phyloP scores from a whole-genome alignment of 1,140 invertebrate genomes.

The Papilio dardanus region DNA sequence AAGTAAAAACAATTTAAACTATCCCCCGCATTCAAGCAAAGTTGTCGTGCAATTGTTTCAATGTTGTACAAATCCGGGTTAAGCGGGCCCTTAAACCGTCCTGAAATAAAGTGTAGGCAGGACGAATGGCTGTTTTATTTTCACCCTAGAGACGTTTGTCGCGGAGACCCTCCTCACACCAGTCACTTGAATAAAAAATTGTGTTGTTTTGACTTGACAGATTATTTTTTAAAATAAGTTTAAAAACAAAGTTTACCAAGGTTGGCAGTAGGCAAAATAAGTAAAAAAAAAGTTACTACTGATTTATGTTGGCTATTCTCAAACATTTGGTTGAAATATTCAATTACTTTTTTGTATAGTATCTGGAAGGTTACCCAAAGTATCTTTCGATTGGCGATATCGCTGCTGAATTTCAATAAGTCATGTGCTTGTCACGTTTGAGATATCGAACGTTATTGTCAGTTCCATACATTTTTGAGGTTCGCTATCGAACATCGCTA shows the following conservation, averaged over 20 bases:
- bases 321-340: no score
- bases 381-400: no score
- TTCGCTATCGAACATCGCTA: no score
- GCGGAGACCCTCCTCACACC: neutral
- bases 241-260: neutral
- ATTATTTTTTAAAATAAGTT: constrained; percentile 12
- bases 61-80: constrained; percentile 16
- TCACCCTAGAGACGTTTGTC: constrained; percentile 14
- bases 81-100: constrained; percentile 11
- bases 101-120: constrained; percentile 23
- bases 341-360: no score
- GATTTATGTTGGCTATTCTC: no score
- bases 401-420: no score
- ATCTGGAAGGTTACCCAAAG: no score
- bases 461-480: no score
- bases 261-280: no score
- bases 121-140: constrained; percentile 10
- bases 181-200: constrained; percentile 19
- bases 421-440: no score
- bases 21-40: neutral
- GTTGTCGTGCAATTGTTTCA: constrained; percentile 23
- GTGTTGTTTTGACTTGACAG: neutral
- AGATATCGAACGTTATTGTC: no score
- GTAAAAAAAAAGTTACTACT: no score
- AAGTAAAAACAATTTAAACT: neutral